Evolutionary conservation across 2,797 vertebrate species (phyloP).

Genomic region (Phrynocephalus forsythii): DNA sequence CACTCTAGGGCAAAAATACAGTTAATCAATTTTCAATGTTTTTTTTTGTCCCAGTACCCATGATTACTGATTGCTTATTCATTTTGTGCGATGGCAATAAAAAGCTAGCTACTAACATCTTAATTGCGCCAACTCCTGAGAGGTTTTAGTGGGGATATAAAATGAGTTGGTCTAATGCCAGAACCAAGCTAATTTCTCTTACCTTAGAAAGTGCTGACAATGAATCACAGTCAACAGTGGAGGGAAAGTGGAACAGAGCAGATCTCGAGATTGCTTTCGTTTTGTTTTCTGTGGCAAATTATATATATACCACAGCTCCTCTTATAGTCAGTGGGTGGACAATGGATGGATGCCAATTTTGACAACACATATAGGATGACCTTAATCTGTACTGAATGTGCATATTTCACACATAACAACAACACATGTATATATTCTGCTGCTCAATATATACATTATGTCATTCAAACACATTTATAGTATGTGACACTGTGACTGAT

Average conservation of each 20-base stretch:
- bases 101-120: slow-evolving; percentile 22
- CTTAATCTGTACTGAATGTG: not conserved
- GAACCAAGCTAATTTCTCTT: not conserved
- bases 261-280: rapidly evolving
- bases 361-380: not conserved
- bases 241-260: not conserved
- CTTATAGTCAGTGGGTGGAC: rapidly evolving
- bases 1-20: slow-evolving; percentile 6
- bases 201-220: not conserved
- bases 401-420: not conserved
- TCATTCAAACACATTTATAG: too few relatives aligned
- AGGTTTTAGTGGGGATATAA: slow-evolving; percentile 33
- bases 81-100: slow-evolving; percentile 46
- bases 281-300: not conserved
- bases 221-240: not conserved
- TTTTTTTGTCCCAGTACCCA: not conserved
- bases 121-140: slow-evolving; percentile 21
- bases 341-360: not conserved
- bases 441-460: too few relatives aligned
- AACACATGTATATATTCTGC: too few relatives aligned
- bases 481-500: too few relatives aligned
- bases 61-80: slow-evolving; percentile 62
- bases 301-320: rapidly evolving
- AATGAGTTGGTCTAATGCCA: slow-evolving; percentile 15
- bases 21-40: slow-evolving; percentile 9